Conservation (phyloP, 2,888 invertebrate species). For the Calliscelio sp. region DNA sequence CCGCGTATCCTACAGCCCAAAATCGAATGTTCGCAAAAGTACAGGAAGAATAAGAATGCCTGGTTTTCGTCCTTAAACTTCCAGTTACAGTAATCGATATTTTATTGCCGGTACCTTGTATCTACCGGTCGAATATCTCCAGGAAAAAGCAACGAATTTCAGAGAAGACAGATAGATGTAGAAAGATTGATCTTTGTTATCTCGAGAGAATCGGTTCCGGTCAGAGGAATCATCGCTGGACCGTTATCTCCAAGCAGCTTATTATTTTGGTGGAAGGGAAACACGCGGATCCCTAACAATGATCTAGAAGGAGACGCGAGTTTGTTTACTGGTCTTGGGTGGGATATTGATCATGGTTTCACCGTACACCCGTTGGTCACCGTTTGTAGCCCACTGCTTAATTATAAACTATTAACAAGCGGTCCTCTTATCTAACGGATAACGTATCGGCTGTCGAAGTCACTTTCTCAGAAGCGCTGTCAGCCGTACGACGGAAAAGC, state of each 20-base stretch:
- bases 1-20: conserved; percentile 46
- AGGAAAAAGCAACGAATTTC: no score
- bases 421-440: conserved; percentile 27
- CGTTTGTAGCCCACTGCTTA: neutral
- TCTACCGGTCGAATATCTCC: conserved; percentile 70
- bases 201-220: conserved; percentile 11
- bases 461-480: conserved; percentile 32
- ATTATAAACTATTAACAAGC: conserved; percentile 34
- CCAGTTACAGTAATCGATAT: conserved; percentile 32
- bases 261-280: neutral
- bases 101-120: conserved; percentile 22
- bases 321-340: neutral
- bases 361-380: neutral
- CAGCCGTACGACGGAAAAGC: conserved; percentile 17
- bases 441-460: conserved; percentile 28
- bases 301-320: no score
- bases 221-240: conserved; percentile 11
- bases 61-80: conserved; percentile 28
- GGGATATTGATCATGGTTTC: conserved; percentile 1
- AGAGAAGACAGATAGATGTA: neutral
- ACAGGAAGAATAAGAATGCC: neutral
- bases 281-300: neutral
- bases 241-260: conserved; percentile 2
- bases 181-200: neutral
- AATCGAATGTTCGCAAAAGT: conserved; percentile 20